Base-by-base conservation (phyloP, 2,888 invertebrate genomes). In the Aphrophora alni region DNA sequence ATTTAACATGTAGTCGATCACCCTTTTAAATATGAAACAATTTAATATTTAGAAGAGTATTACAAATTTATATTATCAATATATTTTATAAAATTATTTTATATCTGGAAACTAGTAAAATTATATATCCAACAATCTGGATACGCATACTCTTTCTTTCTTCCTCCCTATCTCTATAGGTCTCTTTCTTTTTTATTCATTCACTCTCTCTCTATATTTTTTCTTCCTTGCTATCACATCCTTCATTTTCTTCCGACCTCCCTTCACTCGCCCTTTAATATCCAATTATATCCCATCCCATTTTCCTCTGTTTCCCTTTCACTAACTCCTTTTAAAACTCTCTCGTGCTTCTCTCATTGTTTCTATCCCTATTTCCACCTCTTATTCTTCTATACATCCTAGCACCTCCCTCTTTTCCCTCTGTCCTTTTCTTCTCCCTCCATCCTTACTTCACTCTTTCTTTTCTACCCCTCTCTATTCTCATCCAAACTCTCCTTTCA, bases 321-420 rank as follows among this genome's bases (percentile, higher is more conserved):
- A 10, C 17, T 17, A 12, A 10, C 17, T 17, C 17, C 44, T 44
- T 17, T 44, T 17, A 12, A 10, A 12, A 10, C 21, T 21, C n/a
- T 21, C 25, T 73, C 28, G 7, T 28, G n/a, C 73, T 73, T 27
- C 27, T 27, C 27, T 27, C 8, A 10, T 27, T 27, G 25, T 27
- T 27, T 27, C 73, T 73, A 24, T 73, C 73, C 27, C 73, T 27
- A n/a, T 27, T 28, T 27, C 28, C 33, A n/a, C 33, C 73, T 73
- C 27, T 26, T 27, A 25, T 17, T 26, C 73, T 27, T 17, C 33
- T 12, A 8, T n/a, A 10, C 73, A 8, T 17, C 17, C 44, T 17
- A 10, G 12, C 17, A 12, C 44, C 17, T 17, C 17, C 44, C 17
- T 17, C 17, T 17, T 17, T 44, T 17, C 17, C 44, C 44, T 44